Base-by-base conservation (phyloP, 2,797 vertebrate species). In the Gymnothorax javanicus region DNA sequence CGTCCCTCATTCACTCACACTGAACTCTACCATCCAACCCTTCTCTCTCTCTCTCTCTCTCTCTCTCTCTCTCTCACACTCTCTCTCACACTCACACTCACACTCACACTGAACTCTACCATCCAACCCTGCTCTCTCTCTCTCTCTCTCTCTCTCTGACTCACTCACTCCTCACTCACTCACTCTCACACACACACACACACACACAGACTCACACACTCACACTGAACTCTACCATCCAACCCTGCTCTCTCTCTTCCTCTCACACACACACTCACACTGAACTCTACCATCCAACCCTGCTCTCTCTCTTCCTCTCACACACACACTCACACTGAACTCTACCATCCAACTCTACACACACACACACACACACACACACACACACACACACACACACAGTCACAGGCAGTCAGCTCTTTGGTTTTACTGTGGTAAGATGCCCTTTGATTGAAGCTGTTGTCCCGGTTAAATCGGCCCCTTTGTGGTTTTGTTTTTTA, bases 381-480 rank as follows among this genome's bases (percentile, higher is more conserved):
- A 25, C 64, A 69, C 52, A 56, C 64, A 33, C 57, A 60, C 33
- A 59, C 64, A 25, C 64, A 69, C 52, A 56, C 64, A 33, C 57
- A 60, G n/a, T n/a, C 84, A 59, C 67, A 83, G 83, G 27, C 54
- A 77, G 86, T 62, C 33, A 86, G 87, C 87, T 87, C 88, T 91
- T 91, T 85, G 75, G 82, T 91, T 90, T 92, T 89, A 89, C 88
- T 91, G 86, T 90, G 91, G 90, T 91, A 91, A 87, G 86, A 86
- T 91, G 85, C 91, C 90, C 86, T 88, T 84, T 89, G 88, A 89
- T 86, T 86, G 82, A 82, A 93, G 91, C 90, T 91, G 83, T 82
- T 33, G 23, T 85, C 88, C 91, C 90, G 88, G 92, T 91, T 91
- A 90, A 77, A 86, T 91, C 84, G 85, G 64, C 90, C 27, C 86